Conservation (phyloP, 1,140 invertebrate genomes). For the Ceratina calcarata region DNA sequence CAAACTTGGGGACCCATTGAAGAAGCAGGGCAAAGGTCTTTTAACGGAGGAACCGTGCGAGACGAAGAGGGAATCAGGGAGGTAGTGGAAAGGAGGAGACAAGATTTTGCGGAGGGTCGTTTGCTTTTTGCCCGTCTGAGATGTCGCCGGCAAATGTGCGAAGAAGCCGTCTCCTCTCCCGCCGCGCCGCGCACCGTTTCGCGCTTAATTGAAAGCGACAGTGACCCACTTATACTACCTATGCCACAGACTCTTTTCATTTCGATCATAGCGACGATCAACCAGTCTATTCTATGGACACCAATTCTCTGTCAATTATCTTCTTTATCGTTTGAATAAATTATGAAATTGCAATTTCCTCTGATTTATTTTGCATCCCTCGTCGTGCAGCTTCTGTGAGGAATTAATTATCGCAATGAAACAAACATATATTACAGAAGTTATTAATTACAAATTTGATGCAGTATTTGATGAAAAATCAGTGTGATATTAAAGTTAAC, state of each 20-base stretch:
- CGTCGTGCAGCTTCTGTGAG: too few species aligned
- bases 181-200: slow-evolving; percentile 25
- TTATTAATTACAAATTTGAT: too few species aligned
- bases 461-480: too few species aligned
- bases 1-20: slow-evolving; percentile 57
- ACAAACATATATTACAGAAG: too few species aligned
- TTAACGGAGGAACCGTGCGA: slow-evolving; percentile 39
- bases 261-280: neutral
- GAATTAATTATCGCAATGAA: too few species aligned
- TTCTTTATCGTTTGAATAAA: too few species aligned
- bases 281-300: too few species aligned
- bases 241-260: slow-evolving; percentile 56
- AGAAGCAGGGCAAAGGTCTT: slow-evolving; percentile 45
- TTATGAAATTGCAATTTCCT: too few species aligned
- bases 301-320: too few species aligned
- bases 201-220: slow-evolving; percentile 67
- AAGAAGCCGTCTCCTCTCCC: slow-evolving; percentile 56
- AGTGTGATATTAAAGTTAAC: too few species aligned
- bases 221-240: slow-evolving; percentile 68
- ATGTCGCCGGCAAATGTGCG: slow-evolving; percentile 69
- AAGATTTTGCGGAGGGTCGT: slow-evolving; percentile 59
- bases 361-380: too few species aligned
- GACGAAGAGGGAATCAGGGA: slow-evolving; percentile 27
- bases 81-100: slow-evolving; percentile 47
- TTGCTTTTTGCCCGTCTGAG: slow-evolving; percentile 71